These are phyloP conservation scores for Cherax destructor DNA, from an alignment of 1,140 invertebrate species.

Conservation along the genomic window DNA sequence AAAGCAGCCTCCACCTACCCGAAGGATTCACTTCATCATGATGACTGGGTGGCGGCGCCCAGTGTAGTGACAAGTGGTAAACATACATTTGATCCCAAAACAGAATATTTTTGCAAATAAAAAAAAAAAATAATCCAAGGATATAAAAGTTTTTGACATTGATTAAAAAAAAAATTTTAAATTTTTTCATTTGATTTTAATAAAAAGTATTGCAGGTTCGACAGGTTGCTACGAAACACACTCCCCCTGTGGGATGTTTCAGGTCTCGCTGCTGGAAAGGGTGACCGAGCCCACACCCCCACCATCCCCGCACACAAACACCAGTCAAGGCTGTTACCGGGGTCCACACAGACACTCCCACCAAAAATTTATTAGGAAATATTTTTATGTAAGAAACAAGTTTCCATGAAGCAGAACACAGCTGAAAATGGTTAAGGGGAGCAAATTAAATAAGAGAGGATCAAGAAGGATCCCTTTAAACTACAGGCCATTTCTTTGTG, in stretches of 20 bases:
- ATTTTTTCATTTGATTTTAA: too few relatives aligned
- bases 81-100: background rate
- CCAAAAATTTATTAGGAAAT: slow-evolving; percentile 83
- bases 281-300: slow-evolving; percentile 87
- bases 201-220: slow-evolving; percentile 82
- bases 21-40: slow-evolving; percentile 91
- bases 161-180: too few relatives aligned
- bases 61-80: slow-evolving; percentile 73
- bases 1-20: slow-evolving; percentile 91
- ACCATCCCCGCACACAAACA: slow-evolving; percentile 90
- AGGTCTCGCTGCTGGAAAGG: slow-evolving; percentile 66
- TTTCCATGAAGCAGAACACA: too few relatives aligned
- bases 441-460: too few relatives aligned
- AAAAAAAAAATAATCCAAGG: too few relatives aligned
- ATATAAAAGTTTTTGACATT: too few relatives aligned
- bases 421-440: too few relatives aligned
- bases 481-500: too few relatives aligned
- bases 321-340: slow-evolving; percentile 92
- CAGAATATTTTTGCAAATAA: too few relatives aligned
- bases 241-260: slow-evolving; percentile 87
- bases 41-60: slow-evolving; percentile 95
- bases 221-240: slow-evolving; percentile 97
- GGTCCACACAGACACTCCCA: slow-evolving; percentile 82
- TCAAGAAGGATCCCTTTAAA: too few relatives aligned
- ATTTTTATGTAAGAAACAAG: background rate